A percentile compares a stretch with the other conserved stretches of the same genome.
phyloP scores from a whole-genome alignment of 2,113 vertebrate species.

The Bothrops jararaca region DNA sequence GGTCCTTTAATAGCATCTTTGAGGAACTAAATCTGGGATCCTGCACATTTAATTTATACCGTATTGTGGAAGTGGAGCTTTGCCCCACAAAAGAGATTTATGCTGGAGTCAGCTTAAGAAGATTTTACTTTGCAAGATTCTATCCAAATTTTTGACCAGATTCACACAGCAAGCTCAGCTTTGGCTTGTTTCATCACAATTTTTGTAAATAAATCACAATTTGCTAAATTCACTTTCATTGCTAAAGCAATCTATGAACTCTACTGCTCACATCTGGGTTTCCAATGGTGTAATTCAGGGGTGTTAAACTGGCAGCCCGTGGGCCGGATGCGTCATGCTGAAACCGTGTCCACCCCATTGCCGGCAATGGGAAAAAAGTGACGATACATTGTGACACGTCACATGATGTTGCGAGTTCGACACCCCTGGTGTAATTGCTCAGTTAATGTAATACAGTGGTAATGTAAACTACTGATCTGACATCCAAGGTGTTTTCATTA shows the following conservation, averaged over 20 bases:
- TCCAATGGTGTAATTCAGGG: neutral
- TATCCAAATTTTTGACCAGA: neutral
- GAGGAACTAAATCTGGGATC: neutral
- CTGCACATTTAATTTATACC: neutral
- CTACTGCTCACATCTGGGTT: neutral
- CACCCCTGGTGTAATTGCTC: neutral
- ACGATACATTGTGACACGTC: no score
- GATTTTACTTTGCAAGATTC: neutral
- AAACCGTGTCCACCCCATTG: no score
- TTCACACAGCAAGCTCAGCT: neutral
- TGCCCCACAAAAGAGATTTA: neutral
- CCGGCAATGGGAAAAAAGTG: no score
- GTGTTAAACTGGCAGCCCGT: no score
- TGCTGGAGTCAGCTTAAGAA: neutral
- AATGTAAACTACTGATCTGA: constrained; percentile 23
- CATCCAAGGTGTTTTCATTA: constrained; percentile 61
- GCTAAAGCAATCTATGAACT: neutral
- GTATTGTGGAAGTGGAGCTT: neutral
- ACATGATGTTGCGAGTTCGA: no score
- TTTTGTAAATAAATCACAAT: neutral
- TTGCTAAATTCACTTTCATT: neutral
- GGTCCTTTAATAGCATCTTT: neutral
- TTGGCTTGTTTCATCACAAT: neutral
- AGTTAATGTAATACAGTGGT: constrained; percentile 22
- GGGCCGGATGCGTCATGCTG: no score